phyloP scores from a whole-genome alignment of 2,113 vertebrate genomes.

The Axis porcinus region DNA sequence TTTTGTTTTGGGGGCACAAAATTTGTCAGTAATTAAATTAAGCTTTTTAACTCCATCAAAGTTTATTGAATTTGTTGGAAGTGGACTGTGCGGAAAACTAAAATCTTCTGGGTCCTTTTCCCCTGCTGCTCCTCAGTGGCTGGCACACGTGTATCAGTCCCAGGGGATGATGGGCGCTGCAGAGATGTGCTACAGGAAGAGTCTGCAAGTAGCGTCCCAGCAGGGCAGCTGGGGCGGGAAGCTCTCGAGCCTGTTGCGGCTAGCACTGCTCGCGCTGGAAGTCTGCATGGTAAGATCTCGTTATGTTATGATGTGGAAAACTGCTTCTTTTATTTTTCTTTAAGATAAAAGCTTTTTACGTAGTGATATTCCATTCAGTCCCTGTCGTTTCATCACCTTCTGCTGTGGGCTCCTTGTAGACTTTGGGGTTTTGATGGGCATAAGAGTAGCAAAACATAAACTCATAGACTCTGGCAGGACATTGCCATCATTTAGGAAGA shows the following conservation, averaged over 20 bases:
- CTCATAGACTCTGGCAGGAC: background rate
- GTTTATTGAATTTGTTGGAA: background rate
- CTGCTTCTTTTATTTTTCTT: background rate
- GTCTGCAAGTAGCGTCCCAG: slow-evolving; percentile 93
- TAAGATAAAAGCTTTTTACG: background rate
- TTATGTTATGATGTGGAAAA: background rate
- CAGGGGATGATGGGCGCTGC: slow-evolving; percentile 93
- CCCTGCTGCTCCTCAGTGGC: slow-evolving; percentile 84
- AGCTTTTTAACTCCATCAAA: background rate
- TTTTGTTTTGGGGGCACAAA: background rate
- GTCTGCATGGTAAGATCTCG: slow-evolving; percentile 88
- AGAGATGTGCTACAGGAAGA: slow-evolving; percentile 93
- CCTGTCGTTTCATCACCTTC: background rate
- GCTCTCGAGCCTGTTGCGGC: slow-evolving; percentile 88
- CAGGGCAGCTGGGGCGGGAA: slow-evolving; percentile 89
- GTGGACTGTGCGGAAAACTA: background rate
- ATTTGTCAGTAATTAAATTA: background rate
- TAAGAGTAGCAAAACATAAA: background rate
- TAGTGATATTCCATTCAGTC: background rate
- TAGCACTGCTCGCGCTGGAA: slow-evolving; percentile 89
- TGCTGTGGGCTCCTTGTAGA: background rate
- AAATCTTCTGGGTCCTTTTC: background rate
- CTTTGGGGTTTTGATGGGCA: background rate
- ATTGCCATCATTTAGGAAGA: background rate
- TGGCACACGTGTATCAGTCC: slow-evolving; percentile 90